Evolutionary conservation across 2,113 vertebrate species (phyloP).

Genomic region (Opisthocomus hoazin): DNA sequence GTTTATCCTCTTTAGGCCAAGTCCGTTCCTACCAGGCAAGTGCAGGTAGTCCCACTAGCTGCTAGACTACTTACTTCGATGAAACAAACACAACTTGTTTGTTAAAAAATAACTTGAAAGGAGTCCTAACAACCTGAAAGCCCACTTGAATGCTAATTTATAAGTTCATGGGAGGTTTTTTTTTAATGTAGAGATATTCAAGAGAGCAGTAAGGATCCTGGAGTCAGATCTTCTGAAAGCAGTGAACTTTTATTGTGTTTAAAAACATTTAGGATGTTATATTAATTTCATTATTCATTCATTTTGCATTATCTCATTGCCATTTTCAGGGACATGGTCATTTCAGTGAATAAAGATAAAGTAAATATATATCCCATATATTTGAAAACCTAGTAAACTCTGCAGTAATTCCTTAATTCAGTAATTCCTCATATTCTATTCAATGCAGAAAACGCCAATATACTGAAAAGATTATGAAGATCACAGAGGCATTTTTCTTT

Average conservation of each 20-base stretch:
- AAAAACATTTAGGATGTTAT: slow-evolving; percentile 23
- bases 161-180: neutral
- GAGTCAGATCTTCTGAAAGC: neutral
- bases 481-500: slow-evolving; percentile 10
- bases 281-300: slow-evolving; percentile 52
- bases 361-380: slow-evolving; percentile 46
- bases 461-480: slow-evolving; percentile 66
- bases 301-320: slow-evolving; percentile 65
- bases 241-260: neutral
- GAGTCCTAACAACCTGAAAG: neutral
- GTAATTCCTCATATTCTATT: slow-evolving; percentile 74
- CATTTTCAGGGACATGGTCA: slow-evolving; percentile 68
- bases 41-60: neutral
- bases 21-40: neutral
- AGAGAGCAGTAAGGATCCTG: neutral
- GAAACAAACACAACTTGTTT: neutral
- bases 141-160: neutral
- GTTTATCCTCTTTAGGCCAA: neutral
- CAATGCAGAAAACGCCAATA: slow-evolving; percentile 67
- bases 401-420: slow-evolving; percentile 68
- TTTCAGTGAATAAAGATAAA: slow-evolving; percentile 69
- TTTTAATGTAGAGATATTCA: neutral
- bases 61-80: neutral
- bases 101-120: neutral
- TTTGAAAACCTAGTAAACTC: slow-evolving; percentile 50